phyloP scores from a whole-genome alignment of 2,797 vertebrate species.

The Hippopotamyrus pictus region DNA sequence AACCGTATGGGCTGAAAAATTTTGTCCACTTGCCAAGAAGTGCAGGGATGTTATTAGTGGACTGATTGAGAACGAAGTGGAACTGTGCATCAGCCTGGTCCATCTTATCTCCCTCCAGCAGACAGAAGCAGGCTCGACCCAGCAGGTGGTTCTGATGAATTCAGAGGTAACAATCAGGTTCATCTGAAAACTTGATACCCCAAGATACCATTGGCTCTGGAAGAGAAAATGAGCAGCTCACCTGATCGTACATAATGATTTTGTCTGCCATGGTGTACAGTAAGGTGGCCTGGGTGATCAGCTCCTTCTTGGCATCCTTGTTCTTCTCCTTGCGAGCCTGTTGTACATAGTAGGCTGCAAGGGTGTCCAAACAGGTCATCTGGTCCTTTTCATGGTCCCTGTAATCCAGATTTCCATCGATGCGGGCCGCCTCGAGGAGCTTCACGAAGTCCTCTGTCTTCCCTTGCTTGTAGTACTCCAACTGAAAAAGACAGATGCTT shows the following conservation, averaged over 20 bases:
- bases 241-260: conserved; percentile 99
- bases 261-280: conserved; percentile 99
- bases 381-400: conserved; percentile 98
- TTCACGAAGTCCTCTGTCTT: conserved; percentile 99
- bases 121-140: conserved; percentile 97
- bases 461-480: conserved; percentile 98
- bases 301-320: conserved; percentile 98
- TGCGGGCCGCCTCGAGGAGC: conserved; percentile 91
- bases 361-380: conserved; percentile 95
- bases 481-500: conserved; percentile 49
- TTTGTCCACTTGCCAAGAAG: conserved; percentile 74
- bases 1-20: not conserved
- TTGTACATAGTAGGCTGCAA: conserved; percentile 96
- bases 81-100: conserved; percentile 98
- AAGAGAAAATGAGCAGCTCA: conserved; percentile 45
- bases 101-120: conserved; percentile 99
- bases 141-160: conserved; percentile 85
- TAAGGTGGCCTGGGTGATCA: conserved; percentile 94
- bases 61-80: conserved; percentile 98
- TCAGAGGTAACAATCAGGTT: conserved; percentile 12
- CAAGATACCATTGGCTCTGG: not conserved
- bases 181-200: not conserved
- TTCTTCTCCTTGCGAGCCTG: conserved; percentile 98
- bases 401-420: conserved; percentile 97
- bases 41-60: conserved; percentile 97